Evolutionary conservation across 2,888 invertebrate genomes (phyloP).

Genomic region (Tubulanus polymorphus): DNA sequence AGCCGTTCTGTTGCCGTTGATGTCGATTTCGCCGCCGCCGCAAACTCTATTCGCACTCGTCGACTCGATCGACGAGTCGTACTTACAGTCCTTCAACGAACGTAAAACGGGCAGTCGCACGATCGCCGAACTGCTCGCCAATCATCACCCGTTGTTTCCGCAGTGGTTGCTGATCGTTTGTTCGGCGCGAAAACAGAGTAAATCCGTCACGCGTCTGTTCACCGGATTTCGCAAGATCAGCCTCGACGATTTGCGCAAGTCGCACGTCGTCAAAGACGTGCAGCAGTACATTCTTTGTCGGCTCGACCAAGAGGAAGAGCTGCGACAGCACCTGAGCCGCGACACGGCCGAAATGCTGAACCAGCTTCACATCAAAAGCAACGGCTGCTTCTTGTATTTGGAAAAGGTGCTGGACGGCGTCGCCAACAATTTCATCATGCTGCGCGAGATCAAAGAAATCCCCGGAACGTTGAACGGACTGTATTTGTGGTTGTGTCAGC

Average conservation of each 20-base stretch:
- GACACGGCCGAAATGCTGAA: slow-evolving; percentile 93
- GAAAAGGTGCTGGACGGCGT: slow-evolving; percentile 71
- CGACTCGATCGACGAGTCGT: slow-evolving; percentile 83
- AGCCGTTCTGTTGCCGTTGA: slow-evolving; percentile 78
- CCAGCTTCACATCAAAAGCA: slow-evolving; percentile 91
- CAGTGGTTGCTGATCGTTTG: slow-evolving; percentile 88
- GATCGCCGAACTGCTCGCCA: slow-evolving; percentile 69
- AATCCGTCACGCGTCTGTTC: slow-evolving; percentile 69
- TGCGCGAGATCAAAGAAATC: slow-evolving; percentile 83
- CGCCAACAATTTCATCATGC: slow-evolving; percentile 84
- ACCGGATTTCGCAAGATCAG: slow-evolving; percentile 81
- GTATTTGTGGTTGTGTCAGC: slow-evolving; percentile 90
- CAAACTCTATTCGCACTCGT: slow-evolving; percentile 81
- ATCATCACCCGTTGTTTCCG: slow-evolving; percentile 86
- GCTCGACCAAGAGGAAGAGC: slow-evolving; percentile 81
- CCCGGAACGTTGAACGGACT: slow-evolving; percentile 93
- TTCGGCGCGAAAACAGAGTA: slow-evolving; percentile 74
- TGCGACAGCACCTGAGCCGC: slow-evolving; percentile 81
- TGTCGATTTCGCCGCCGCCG: slow-evolving; percentile 70
- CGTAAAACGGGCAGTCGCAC: slow-evolving; percentile 34
- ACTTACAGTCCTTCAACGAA: slow-evolving; percentile 35
- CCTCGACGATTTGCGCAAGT: slow-evolving; percentile 81
- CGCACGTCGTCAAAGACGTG: slow-evolving; percentile 81
- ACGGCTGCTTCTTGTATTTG: slow-evolving; percentile 62
- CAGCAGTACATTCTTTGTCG: slow-evolving; percentile 86